These are phyloP conservation scores for Ostrea edulis DNA, from an alignment of 1,140 invertebrate genomes.

Conservation along the genomic window DNA sequence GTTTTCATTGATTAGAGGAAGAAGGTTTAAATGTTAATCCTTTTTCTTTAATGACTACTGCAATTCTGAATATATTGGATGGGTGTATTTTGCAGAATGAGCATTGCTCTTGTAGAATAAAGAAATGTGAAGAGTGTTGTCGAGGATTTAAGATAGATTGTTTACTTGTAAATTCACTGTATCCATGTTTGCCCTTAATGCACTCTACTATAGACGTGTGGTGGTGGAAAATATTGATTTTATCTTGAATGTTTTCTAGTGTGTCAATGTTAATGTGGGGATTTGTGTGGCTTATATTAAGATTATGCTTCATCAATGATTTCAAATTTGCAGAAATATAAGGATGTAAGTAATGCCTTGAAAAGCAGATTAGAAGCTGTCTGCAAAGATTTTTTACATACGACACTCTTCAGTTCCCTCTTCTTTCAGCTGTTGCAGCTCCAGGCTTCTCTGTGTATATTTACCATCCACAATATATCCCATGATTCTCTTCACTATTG, in stretches of 20 bases:
- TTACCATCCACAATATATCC: neutral
- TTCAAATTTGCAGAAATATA: slow-evolving; percentile 33
- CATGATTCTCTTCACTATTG: neutral
- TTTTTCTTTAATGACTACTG: no score
- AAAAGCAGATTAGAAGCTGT: slow-evolving; percentile 8
- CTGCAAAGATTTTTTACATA: neutral
- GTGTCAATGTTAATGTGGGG: no score
- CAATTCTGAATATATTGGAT: no score
- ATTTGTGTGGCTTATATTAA: no score
- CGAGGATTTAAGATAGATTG: no score
- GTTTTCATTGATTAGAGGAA: no score
- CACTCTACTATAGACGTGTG: neutral
- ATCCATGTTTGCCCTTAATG: neutral
- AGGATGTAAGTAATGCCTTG: neutral
- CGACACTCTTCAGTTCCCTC: slow-evolving; percentile 5
- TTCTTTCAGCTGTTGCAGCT: neutral
- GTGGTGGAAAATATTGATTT: neutral
- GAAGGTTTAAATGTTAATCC: no score
- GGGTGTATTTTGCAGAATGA: no score
- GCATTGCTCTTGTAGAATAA: no score
- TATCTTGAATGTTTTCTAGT: no score
- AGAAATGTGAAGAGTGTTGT: no score
- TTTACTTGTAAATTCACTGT: no score
- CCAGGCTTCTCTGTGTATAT: neutral
- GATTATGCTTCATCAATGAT: neutral